phyloP scores from a whole-genome alignment of 2,797 vertebrate genomes.

The Tympanoctomys barrerae region DNA sequence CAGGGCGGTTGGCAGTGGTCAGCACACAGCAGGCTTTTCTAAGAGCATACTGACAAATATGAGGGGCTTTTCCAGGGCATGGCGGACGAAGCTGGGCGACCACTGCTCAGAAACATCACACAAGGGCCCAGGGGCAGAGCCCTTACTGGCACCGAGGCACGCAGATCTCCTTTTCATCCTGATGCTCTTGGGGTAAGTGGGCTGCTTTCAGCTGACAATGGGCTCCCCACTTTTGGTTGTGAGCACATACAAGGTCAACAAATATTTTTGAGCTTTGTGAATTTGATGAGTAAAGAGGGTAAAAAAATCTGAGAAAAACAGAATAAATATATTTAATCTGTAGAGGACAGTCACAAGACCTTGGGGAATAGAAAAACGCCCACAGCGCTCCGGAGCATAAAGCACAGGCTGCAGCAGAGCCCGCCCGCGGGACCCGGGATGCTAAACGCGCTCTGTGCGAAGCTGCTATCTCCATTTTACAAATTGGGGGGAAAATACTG shows the following conservation, averaged over 20 bases:
- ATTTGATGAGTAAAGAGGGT: constrained; percentile 4
- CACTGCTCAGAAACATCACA: background rate
- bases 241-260: background rate
- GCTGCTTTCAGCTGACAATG: background rate
- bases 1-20: background rate
- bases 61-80: background rate
- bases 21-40: background rate
- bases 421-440: background rate
- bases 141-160: background rate
- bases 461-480: constrained; percentile 47
- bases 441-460: constrained; percentile 5
- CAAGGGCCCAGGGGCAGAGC: background rate
- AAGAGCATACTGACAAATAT: background rate
- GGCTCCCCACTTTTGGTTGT: background rate
- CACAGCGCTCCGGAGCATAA: background rate
- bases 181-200: background rate
- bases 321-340: constrained; percentile 21
- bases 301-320: constrained; percentile 14
- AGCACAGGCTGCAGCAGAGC: background rate
- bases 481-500: background rate
- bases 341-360: background rate
- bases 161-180: background rate
- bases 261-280: background rate
- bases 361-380: background rate
- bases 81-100: background rate